Conservation (phyloP, 1,140 invertebrate species). For the Solenopsis invicta region DNA sequence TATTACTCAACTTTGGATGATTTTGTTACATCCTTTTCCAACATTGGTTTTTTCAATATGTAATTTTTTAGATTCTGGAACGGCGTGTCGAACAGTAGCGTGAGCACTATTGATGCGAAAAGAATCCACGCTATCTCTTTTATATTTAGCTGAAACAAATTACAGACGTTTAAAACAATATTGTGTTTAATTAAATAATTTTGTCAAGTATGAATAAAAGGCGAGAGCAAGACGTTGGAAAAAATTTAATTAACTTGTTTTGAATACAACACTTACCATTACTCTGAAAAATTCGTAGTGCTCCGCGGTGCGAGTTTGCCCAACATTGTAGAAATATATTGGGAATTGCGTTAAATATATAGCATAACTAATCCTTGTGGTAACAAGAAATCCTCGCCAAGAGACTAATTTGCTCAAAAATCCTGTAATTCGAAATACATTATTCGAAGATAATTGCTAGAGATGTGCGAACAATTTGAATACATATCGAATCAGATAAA, state of each 20-base stretch:
- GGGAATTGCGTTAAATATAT: constrained; percentile 91
- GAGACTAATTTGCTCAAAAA: constrained; percentile 86
- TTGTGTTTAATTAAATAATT: constrained; percentile 8
- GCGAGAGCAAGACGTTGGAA: not conserved
- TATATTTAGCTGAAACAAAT: constrained; percentile 87
- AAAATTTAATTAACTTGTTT: not conserved
- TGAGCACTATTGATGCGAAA: constrained; percentile 88
- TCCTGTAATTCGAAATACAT: constrained; percentile 78
- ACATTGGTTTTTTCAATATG: constrained; percentile 76
- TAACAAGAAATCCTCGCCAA: constrained; percentile 89
- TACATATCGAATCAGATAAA: no score
- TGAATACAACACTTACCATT: constrained; percentile 83
- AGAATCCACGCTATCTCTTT: constrained; percentile 88
- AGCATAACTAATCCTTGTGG: constrained; percentile 89
- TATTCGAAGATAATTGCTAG: no score
- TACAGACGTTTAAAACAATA: constrained; percentile 31
- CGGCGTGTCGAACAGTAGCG: constrained; percentile 90
- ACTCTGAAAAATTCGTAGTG: constrained; percentile 87
- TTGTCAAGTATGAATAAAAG: not conserved
- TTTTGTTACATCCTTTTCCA: constrained; percentile 58
- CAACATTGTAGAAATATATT: constrained; percentile 90
- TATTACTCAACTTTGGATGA: constrained; percentile 77
- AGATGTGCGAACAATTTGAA: no score
- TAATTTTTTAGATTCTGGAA: constrained; percentile 90
- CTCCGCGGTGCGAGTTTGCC: constrained; percentile 87